Evolutionary conservation across 2,888 invertebrate genomes (phyloP), one percentile per base, ranked within the genome.

Genomic region (Eristalis tenax): DNA sequence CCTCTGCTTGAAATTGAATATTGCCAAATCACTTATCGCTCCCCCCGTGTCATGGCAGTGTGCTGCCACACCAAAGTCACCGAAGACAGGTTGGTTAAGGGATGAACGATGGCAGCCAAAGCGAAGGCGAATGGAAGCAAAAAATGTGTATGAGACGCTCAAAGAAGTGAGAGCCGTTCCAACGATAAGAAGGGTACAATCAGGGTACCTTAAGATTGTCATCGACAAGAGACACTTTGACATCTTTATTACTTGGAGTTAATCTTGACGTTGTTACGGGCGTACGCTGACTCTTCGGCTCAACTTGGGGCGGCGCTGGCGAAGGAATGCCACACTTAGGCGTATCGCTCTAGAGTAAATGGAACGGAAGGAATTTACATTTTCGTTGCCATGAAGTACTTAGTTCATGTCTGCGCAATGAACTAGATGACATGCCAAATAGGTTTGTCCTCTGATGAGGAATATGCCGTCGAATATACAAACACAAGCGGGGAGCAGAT

Each of bases 31-130:
- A 82, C 26, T 82, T 82, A 82, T 77, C 64, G 78, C 65, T 73
- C 66, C 50, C 50, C 8, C 2, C 57, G 70, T 86, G 86, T 87
- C 83, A 87, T 50, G 40, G 75, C 78, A 78, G 74, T 79, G 50
- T 83, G 86, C 83, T 86, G 75, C 57, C 56, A 32, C 57, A 38
- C 66, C 35, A 63, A 40, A 66, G 32, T 40, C 66, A 63, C 28
- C 23, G 50, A 32, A 63, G 18, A 77, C 32, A 61, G 64, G 50
- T 50, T 74, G 85, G 82, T 86, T 71, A 64, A 35, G 66, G 66
- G 64, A 83, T 86, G 76, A 76, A 70, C 77, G 74, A 83, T 86
- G 86, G 78, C 83, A 86, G 70, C 74, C 22, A 28, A 18, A 78
- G 78, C 50, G 74, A 83, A 86, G 70, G 78, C 63, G 78, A 65